Conservation (phyloP, 2,113 vertebrate species). For the Perognathus longimembris region DNA sequence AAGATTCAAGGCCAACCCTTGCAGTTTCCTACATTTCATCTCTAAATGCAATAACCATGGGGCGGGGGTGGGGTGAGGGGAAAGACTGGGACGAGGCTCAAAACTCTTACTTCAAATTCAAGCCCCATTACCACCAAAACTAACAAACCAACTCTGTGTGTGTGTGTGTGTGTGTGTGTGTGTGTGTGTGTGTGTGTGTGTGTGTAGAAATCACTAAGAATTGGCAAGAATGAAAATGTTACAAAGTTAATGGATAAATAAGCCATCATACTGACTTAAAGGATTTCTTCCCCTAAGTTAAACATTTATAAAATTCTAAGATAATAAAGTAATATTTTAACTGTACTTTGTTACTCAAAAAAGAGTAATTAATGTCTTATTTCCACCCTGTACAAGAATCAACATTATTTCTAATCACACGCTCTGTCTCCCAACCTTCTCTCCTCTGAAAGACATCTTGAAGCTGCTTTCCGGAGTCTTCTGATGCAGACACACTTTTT, state of each 20-base stretch:
- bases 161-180: no score
- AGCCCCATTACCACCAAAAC: no score
- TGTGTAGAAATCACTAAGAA: no score
- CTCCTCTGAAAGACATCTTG: conserved; percentile 8
- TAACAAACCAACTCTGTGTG: no score
- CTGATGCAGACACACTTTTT: not conserved
- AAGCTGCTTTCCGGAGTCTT: not conserved
- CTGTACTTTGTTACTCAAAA: conserved; percentile 32
- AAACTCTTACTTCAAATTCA: no score
- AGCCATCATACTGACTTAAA: not conserved
- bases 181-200: no score
- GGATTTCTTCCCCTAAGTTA: conserved; percentile 48
- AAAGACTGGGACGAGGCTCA: no score
- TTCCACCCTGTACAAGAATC: conserved; percentile 15
- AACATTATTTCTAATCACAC: conserved; percentile 42
- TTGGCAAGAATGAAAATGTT: conserved; percentile 30
- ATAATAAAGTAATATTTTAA: conserved; percentile 33
- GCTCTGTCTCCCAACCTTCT: not conserved
- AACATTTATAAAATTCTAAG: conserved; percentile 33
- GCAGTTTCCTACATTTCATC: no score
- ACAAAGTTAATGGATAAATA: conserved; percentile 8
- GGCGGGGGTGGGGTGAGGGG: no score
- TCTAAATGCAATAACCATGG: no score
- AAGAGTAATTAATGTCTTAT: conserved; percentile 22
- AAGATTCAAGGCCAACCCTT: no score